Base-by-base conservation (phyloP, 2,888 invertebrate genomes). In the Carabus problematicus region DNA sequence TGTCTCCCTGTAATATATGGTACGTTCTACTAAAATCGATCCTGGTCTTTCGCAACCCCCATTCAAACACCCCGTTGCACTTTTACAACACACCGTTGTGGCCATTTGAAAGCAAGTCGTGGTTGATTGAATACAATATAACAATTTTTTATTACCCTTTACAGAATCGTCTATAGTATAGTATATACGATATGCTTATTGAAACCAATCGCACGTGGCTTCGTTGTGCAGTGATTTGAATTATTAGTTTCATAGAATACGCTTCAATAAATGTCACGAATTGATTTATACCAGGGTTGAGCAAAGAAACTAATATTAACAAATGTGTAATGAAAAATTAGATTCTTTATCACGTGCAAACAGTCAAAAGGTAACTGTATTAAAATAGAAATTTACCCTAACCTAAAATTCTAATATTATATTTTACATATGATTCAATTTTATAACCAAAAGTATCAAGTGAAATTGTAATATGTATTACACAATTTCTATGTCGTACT, bases 91-190 rank as follows among this genome's bases (percentile, higher is more conserved):
- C 29, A 29, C 12, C 12, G 9, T 55, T 6, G 39, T 56, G 39
- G 9, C 56, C 40, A 56, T 56, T 56, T 56, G 3, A 56, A 39
- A 9, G 3, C 29, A 18, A 12, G 56, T 39, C 56, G 64, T 39
- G 56, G 45, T 64, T 55, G 56, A 43, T 9, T 45, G 56, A 45
- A 8, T 29, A 47, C 64, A 64, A 64, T 64, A 55, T 42, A 16
- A 45, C 64, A 64, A 64, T 64, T 64, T n/a, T 63, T 64, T 64
- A 64, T 64, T 64, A 45, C 64, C 29, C 49, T 66, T 66, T 52
- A n/a, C 14, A 41, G 1, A n/a, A 43, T 39, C 42, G 59, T 43
- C 19, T 7, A 55, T 14, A 45, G 2, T 2, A 45, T 45, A 45
- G 42, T 45, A 12, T 12, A n/a, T 45, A 45, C 7, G 56, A 12